phyloP scores from a whole-genome alignment of 2,797 vertebrate genomes.

The Spinus olivaceus region DNA sequence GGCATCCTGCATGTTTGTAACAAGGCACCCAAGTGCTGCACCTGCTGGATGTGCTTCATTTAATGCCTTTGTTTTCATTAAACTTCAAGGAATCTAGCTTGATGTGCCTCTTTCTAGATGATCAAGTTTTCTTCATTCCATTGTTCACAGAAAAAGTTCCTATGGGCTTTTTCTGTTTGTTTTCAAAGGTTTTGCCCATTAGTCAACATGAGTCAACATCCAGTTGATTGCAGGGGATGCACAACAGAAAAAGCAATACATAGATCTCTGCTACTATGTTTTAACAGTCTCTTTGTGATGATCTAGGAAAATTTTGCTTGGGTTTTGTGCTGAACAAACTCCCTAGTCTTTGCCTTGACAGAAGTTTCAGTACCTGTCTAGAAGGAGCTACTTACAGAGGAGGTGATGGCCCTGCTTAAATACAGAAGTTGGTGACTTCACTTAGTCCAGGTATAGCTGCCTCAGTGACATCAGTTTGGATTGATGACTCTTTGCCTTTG shows the following conservation, averaged over 20 bases:
- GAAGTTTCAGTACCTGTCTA: fast-evolving
- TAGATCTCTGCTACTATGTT: background rate
- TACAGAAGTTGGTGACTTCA: background rate
- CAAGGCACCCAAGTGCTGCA: background rate
- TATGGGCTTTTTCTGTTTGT: background rate
- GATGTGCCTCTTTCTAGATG: background rate
- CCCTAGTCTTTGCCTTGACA: background rate
- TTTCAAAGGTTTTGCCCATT: background rate
- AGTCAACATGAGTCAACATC: background rate
- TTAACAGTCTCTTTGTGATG: background rate
- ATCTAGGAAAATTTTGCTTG: background rate
- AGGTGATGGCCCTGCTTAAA: background rate
- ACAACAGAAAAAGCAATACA: background rate
- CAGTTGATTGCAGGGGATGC: background rate
- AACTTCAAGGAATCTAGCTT: background rate
- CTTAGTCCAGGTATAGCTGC: background rate
- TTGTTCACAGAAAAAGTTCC: background rate
- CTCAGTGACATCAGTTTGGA: background rate
- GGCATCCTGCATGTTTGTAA: background rate
- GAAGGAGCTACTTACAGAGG: background rate
- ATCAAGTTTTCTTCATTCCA: background rate
- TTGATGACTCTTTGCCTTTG: background rate
- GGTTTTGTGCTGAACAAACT: background rate
- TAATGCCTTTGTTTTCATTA: background rate
- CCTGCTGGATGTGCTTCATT: background rate